Conservation (phyloP, 1,140 invertebrate genomes). For the Diorhabda sublineata region DNA sequence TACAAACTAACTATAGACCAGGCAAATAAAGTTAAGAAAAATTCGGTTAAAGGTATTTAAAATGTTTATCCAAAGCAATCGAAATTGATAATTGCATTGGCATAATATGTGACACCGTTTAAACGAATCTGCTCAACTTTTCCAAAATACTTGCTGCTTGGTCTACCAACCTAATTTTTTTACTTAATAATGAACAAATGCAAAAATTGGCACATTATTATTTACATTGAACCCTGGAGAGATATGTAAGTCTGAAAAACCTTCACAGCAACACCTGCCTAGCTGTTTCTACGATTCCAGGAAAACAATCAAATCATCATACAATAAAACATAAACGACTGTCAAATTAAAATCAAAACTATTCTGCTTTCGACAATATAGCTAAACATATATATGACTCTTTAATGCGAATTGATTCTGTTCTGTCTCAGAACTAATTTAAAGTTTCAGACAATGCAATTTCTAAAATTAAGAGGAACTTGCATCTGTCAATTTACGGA, state of each 20-base stretch:
- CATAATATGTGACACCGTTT: background rate
- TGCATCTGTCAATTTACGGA: too few species aligned
- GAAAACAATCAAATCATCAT: constrained; percentile 15
- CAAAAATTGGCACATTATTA: constrained; percentile 46
- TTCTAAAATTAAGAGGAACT: too few species aligned
- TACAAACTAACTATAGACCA: constrained; percentile 20
- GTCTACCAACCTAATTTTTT: constrained; percentile 28
- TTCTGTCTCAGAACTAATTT: too few species aligned
- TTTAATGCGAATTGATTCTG: too few species aligned
- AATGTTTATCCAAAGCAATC: constrained; percentile 5
- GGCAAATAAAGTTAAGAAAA: background rate
- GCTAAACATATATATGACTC: too few species aligned
- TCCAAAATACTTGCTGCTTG: constrained; percentile 19
- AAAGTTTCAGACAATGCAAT: too few species aligned
- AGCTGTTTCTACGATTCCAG: constrained; percentile 11
- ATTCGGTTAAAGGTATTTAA: background rate
- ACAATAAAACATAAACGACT: constrained; percentile 17
- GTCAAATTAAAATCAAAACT: constrained; percentile 19
- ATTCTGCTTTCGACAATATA: background rate
- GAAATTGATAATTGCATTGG: background rate
- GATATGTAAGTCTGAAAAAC: constrained; percentile 41
- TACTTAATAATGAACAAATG: constrained; percentile 38
- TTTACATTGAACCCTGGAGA: constrained; percentile 48
- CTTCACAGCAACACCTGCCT: constrained; percentile 21
- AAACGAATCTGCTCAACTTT: constrained; percentile 14